Evolutionary conservation across 2,888 invertebrate species (phyloP).

Genomic region (Drosophila mimetica): DNA sequence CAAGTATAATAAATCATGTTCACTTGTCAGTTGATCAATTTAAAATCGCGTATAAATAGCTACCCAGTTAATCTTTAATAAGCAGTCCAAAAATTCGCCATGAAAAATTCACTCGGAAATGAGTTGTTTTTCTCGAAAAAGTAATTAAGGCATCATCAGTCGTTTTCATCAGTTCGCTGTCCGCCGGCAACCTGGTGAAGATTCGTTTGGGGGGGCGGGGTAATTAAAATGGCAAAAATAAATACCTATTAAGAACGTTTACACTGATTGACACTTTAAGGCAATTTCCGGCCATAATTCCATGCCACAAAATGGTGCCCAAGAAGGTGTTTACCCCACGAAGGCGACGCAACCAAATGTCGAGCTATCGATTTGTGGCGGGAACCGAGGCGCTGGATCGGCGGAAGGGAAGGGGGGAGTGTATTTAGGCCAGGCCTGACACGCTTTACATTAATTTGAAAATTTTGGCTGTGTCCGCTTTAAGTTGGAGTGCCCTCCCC

Average conservation of each 20-base stretch:
- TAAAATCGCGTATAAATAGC: conserved; percentile 15
- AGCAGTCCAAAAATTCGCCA: neutral
- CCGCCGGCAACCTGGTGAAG: conserved; percentile 11
- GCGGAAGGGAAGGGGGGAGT: neutral
- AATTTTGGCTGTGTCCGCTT: conserved; percentile 25
- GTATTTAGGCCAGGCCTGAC: conserved; percentile 33
- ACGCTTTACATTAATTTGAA: conserved; percentile 41
- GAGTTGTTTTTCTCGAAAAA: conserved; percentile 36
- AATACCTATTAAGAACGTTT: conserved; percentile 52
- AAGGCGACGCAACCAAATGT: conserved; percentile 39
- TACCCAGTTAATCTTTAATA: conserved; percentile 9
- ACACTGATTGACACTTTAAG: conserved; percentile 52
- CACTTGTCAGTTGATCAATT: conserved; percentile 9
- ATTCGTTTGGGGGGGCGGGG: conserved; percentile 28
- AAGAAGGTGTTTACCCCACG: conserved; percentile 36
- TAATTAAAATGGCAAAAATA: conserved; percentile 53
- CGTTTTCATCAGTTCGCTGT: conserved; percentile 35
- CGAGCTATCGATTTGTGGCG: conserved; percentile 41
- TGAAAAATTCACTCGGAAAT: conserved; percentile 30
- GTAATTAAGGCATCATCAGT: conserved; percentile 44
- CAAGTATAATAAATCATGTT: too few relatives aligned
- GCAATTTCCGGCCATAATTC: conserved; percentile 52
- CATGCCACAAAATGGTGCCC: conserved; percentile 44
- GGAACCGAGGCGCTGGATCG: neutral
- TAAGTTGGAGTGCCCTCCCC: conserved; percentile 4